Conservation (phyloP, 2,113 vertebrate species). For the Lepus europaeus region DNA sequence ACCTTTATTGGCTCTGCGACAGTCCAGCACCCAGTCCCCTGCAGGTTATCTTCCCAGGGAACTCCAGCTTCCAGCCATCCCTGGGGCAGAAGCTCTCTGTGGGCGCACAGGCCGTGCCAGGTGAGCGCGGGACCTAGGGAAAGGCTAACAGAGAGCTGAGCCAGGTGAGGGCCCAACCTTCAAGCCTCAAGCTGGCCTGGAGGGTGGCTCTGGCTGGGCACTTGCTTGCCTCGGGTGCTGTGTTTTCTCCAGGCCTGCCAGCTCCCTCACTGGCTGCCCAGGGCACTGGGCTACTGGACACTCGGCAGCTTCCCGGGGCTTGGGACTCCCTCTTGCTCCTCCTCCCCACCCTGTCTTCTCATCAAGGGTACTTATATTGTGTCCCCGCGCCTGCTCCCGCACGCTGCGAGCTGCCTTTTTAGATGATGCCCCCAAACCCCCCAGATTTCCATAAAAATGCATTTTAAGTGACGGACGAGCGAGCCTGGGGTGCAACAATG, state of each 20-base stretch:
- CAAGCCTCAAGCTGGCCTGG: not conserved
- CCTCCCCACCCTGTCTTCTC: not conserved
- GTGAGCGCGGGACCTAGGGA: not conserved
- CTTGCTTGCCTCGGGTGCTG: not conserved
- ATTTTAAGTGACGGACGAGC: not conserved
- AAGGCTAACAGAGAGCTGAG: too few relatives aligned
- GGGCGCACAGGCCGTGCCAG: too few relatives aligned
- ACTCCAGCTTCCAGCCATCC: not conserved
- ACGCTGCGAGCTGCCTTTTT: not conserved
- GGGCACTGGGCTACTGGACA: not conserved
- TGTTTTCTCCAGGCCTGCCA: not conserved
- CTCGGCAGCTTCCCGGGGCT: rapidly evolving
- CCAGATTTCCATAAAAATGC: slow-evolving; percentile 34
- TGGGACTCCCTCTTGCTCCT: not conserved
- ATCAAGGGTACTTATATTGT: rapidly evolving
- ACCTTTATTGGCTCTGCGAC: not conserved
- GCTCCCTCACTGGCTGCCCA: not conserved
- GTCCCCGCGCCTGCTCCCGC: rapidly evolving
- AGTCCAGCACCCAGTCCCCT: not conserved
- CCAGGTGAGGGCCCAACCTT: not conserved
- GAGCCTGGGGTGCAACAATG: too few relatives aligned
- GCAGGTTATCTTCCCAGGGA: not conserved
- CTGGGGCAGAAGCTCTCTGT: too few relatives aligned
- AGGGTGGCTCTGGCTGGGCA: rapidly evolving
- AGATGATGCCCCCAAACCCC: not conserved